These are phyloP conservation scores for Channallabes apus DNA, from an alignment of 2,797 vertebrate genomes.

Conservation along the genomic window DNA sequence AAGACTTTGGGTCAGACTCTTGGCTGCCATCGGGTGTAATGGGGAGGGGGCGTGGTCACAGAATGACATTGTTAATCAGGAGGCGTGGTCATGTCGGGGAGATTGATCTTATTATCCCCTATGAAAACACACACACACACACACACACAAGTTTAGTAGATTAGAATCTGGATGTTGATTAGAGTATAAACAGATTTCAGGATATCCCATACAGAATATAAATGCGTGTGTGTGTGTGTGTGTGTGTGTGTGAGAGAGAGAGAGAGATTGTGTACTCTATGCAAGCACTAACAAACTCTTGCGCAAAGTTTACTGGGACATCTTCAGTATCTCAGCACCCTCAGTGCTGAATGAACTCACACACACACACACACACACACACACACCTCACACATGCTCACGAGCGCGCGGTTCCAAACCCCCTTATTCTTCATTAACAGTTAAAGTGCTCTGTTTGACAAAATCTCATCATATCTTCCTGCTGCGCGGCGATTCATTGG, in stretches of 20 bases:
- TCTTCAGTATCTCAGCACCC: not conserved
- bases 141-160: no score
- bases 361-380: not conserved
- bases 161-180: not conserved
- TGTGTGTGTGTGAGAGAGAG: conserved; percentile 8
- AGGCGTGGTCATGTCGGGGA: not conserved
- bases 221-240: not conserved
- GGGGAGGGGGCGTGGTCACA: not conserved
- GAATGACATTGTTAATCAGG: not conserved
- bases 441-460: not conserved
- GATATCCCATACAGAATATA: not conserved
- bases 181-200: not conserved
- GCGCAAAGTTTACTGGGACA: conserved; percentile 23
- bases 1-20: not conserved
- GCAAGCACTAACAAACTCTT: not conserved
- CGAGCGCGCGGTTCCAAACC: not conserved
- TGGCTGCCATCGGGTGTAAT: not conserved
- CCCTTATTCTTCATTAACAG: not conserved
- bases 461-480: not conserved
- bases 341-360: not conserved
- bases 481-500: not conserved
- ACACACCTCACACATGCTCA: not conserved
- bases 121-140: not conserved
- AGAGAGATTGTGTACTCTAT: not conserved
- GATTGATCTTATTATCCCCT: not conserved